Base-by-base conservation (phyloP, 2,113 vertebrate species). In the Potamarius usumacintae region DNA sequence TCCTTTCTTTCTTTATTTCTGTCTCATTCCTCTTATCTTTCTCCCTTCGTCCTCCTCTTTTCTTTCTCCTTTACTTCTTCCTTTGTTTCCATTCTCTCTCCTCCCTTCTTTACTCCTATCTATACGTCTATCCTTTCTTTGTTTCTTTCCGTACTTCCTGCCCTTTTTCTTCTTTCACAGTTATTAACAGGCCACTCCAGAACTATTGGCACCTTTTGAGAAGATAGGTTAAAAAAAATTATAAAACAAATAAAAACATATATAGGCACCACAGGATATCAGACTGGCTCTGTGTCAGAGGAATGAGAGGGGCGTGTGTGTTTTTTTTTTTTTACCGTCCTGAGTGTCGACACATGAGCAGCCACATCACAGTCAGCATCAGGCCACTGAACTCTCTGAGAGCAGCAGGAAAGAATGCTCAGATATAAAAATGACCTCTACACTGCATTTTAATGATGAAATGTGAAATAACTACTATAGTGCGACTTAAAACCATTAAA, bases 321-420 rank as follows among this genome's bases (percentile, higher is more conserved):
- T 53, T 27, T 12, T 79, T 52, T 79, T 52, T 57, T 1, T 92
- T 93, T 96, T 95, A 99, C 98, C 96, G 96, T 92, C 96, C 95
- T 85, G 97, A 97, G 90, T 93, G 95, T 57, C 95, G 94, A 89
- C 97, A 98, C 15, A 99, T 90, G 9, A 95, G 92, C 87, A 99
- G 95, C 98, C 98, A 99, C 71, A 94, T 2, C 25, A 91, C 63
- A 9, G 96, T 96, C 90, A 99, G 94, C 93, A 96, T 10, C 17
- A 99, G 95, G 52, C 98, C 98, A 85, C 93, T 95, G 63, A 97
- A 94, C 87, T 99, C 98, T 90, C 98, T 99, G 34, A 1, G 42
- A 50, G 30, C 87, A 90, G 92, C 87, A 63, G 18, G 7, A 48
- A 6, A 78, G 50, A 7, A 78, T n/a, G 11, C 50, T 77, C 20